phyloP scores from a whole-genome alignment of 1,140 invertebrate species.

The Zaprionus ornatus region DNA sequence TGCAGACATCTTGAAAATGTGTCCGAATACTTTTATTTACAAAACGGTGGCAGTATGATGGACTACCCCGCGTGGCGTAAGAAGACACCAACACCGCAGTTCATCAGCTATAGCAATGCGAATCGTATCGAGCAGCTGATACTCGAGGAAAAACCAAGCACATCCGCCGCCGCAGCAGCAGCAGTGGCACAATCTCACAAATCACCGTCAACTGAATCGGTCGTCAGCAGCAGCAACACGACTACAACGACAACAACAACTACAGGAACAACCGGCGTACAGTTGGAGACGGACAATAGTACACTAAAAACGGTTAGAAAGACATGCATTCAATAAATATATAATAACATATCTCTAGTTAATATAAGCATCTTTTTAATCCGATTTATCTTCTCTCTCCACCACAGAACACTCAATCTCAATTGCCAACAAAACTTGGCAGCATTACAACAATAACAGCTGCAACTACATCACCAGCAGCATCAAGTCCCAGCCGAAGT shows the following conservation, averaged over 20 bases:
- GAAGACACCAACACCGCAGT: slow-evolving; percentile 88
- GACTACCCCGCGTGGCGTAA: slow-evolving; percentile 93
- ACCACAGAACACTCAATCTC: slow-evolving; percentile 78
- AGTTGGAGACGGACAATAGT: slow-evolving; percentile 46
- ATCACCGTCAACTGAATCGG: slow-evolving; percentile 22
- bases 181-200: slow-evolving; percentile 51
- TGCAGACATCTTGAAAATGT: slow-evolving; percentile 90
- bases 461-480: slow-evolving; percentile 14
- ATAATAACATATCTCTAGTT: neutral
- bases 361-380: neutral
- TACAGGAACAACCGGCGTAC: slow-evolving; percentile 41
- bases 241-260: slow-evolving; percentile 25
- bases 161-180: slow-evolving; percentile 60
- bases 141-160: slow-evolving; percentile 79
- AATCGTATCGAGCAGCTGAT: slow-evolving; percentile 89
- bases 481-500: slow-evolving; percentile 42
- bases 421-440: slow-evolving; percentile 61
- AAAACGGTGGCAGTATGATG: slow-evolving; percentile 93
- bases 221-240: slow-evolving; percentile 17
- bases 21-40: slow-evolving; percentile 93
- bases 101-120: slow-evolving; percentile 90
- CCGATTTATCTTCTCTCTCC: neutral
- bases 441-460: slow-evolving; percentile 29
- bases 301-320: slow-evolving; percentile 66
- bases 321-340: neutral